Base-by-base conservation (phyloP, 2,888 invertebrate genomes). In the Lamproptera curius region DNA sequence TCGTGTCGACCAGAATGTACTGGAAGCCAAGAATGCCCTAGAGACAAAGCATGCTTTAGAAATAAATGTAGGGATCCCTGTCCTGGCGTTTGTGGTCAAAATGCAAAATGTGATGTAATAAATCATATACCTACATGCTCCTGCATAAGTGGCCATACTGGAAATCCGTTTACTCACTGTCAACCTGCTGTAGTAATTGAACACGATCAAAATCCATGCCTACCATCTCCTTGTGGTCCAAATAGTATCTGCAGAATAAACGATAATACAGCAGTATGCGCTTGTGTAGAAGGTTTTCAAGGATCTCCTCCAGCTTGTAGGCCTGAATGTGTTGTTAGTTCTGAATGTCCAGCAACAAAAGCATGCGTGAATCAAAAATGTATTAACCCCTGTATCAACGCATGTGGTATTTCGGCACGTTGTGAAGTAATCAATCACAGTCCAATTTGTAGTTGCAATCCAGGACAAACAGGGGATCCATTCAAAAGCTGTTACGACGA, bases 341-440 rank as follows among this genome's bases (percentile, higher is more conserved):
- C 94, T 0, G 95, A 95, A 80, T 96, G 95, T 72, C 90, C 93
- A 6, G 93, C 93, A 55, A 93, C 91, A 40, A 91, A 91, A 73
- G 93, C 95, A n/a, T 95, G 95, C 62, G 90, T 94, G 20, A 95
- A 93, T 73, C 92, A 92, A 65, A 94, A 93, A 76, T 96, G 96
- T 73, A 88, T 92, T 0, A 94, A 96, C 80, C 95, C 95, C 11
- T 96, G 95, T 61, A 91, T 92, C 0, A 94, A 94, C 51, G 92
- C 94, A 20, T 96, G 96, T 72, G 96, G 95, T 8, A 78, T 90
- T 15, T 91, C 90, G 46, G 95, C 96, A 1, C 82, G 91, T 28
- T 96, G 96, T 72, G 92, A 92, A 61, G 94, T 95, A 1, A 91
- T 95, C 23, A 94, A 94, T 70, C 96, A 96, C 67, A 95, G 95